Evolutionary conservation across 2,797 vertebrate genomes (phyloP).

Genomic region (Alfaro cultratus): DNA sequence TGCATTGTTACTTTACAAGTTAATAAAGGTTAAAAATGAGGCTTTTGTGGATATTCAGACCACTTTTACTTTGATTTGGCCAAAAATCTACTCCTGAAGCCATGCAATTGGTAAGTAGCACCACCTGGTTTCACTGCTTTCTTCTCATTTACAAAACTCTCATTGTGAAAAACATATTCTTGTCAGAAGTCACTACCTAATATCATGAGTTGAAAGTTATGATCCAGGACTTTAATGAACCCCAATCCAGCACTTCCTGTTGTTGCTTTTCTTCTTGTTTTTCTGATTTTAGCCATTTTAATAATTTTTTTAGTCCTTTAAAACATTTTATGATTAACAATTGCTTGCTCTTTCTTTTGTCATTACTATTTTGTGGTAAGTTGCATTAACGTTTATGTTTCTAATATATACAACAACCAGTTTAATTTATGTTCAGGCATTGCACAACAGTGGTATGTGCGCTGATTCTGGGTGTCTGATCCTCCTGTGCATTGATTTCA

Average conservation of each 20-base stretch:
- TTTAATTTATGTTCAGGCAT: background rate
- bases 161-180: background rate
- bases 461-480: background rate
- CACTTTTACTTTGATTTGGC: background rate
- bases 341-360: background rate
- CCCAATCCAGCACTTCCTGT: background rate
- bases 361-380: background rate
- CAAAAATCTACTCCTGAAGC: background rate
- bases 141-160: background rate
- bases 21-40: background rate
- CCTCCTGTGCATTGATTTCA: constrained; percentile 10
- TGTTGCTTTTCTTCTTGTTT: background rate
- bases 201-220: background rate
- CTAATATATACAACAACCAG: background rate
- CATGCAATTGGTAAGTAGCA: background rate
- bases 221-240: background rate
- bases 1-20: background rate
- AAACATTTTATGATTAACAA: background rate
- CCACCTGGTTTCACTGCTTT: background rate
- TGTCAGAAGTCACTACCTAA: background rate
- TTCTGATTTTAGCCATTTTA: background rate
- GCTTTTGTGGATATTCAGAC: background rate
- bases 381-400: background rate
- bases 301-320: background rate
- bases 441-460: background rate